Base-by-base conservation (phyloP, 2,113 vertebrate genomes). In the Xenotilapia longispinis region DNA sequence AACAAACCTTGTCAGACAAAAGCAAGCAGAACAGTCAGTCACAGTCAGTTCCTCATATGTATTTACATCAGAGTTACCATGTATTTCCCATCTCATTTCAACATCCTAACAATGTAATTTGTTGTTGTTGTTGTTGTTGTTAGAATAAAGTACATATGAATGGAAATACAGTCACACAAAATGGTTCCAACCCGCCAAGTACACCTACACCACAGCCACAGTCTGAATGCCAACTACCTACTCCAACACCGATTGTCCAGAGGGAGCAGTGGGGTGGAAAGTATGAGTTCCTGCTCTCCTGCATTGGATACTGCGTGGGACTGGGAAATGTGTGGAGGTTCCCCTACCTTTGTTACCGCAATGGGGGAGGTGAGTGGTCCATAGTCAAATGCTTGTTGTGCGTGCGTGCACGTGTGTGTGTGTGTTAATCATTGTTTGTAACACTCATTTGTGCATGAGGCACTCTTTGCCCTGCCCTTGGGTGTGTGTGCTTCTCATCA, bases 321-420 rank as follows among this genome's bases (percentile, higher is more conserved):
- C 95, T 97, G 45, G 97, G 96, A 19, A 97, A 97, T 23, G 97
- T 97, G 47, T 97, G 97, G 97, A 93, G 97, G 47, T 97, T 97
- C 81, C 97, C 97, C 0, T 97, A 97, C 88, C 96, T 97, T 45
- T 97, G 97, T 88, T 97, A 97, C 87, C 96, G 97, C 70, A 97
- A 97, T 2, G 97, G 97, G 87, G 97, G 97, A 95, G 97, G 97
- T 97, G 87, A 95, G 97, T 38, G 1, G 12, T 33, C 40, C 21
- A 7, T 23, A 38, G n/a, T 36, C 15, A 17, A 80, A 82, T 88
- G 42, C 73, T n/a, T 65, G 33, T 21, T 0, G 15, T 33, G 15
- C 0, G 60, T 36, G 31, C 2, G 31, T 31, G 31, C 6, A 28
- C 5, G 38, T 6, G 47, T 51, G 49, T 53, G 65, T 17, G 45